These are phyloP conservation scores for Pristionchus exspectatus DNA, from an alignment of 2,888 invertebrate genomes.

Conservation along the genomic window DNA sequence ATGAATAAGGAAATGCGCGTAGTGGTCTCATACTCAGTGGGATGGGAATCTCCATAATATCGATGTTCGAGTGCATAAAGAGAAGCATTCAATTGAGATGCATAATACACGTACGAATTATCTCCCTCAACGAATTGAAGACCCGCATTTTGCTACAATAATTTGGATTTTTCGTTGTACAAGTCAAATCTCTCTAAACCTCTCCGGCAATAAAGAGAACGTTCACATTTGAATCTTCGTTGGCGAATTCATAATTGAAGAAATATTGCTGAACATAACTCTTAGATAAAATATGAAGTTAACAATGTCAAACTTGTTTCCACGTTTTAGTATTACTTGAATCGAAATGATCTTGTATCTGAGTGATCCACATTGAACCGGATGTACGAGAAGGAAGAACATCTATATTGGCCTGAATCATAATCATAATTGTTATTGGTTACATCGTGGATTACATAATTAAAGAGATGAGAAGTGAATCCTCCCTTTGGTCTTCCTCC, in stretches of 20 bases:
- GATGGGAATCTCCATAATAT: constrained; percentile 9
- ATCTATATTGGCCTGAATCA: neutral
- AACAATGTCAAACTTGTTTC: neutral
- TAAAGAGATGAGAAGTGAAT: neutral
- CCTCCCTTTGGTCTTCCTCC: constrained; percentile 2
- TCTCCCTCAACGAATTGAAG: neutral
- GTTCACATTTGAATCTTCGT: constrained; percentile 9
- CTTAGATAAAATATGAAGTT: neutral
- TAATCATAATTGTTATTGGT: neutral
- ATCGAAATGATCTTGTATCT: constrained; percentile 46
- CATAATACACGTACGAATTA: constrained; percentile 23
- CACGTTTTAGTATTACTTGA: neutral
- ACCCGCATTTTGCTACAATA: neutral
- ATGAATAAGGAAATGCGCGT: too few relatives aligned
- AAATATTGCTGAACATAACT: neutral
- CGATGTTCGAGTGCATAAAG: constrained; percentile 48
- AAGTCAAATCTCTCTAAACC: neutral
- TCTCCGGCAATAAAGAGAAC: constrained; percentile 44
- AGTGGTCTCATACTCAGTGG: neutral
- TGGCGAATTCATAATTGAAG: neutral
- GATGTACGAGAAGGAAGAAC: neutral
- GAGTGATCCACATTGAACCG: neutral
- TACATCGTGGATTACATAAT: neutral
- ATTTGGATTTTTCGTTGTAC: neutral
- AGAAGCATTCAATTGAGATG: neutral